These are phyloP conservation scores for Trachelus iudaicus DNA, from an alignment of 2,888 invertebrate genomes.

Conservation along the genomic window DNA sequence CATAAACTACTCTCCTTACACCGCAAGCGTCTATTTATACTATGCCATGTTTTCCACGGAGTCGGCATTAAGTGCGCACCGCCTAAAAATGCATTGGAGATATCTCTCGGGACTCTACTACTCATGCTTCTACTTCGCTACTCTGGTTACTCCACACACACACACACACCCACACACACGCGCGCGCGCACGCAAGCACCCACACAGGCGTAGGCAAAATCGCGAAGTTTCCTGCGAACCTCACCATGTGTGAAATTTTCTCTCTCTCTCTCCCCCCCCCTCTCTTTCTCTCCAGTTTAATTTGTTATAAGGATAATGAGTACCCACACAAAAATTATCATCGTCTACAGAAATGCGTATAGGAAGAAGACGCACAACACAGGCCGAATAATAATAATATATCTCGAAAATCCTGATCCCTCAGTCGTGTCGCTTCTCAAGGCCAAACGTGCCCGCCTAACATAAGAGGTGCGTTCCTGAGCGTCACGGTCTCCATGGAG, in stretches of 20 bases:
- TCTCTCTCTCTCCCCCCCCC: not conserved
- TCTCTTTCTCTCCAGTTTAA: not conserved
- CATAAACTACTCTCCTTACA: not conserved
- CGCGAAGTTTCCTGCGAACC: not conserved
- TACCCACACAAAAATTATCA: constrained; percentile 8
- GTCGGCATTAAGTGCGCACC: not conserved
- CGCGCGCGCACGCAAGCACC: too few relatives aligned
- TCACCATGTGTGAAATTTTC: too few relatives aligned
- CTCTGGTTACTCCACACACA: not conserved
- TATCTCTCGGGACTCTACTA: not conserved
- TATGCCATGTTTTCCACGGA: not conserved
- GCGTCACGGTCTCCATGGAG: not conserved
- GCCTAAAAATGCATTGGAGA: not conserved
- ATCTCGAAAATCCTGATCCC: not conserved
- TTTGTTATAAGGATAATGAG: constrained; percentile 2
- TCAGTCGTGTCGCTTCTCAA: not conserved
- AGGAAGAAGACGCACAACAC: constrained; percentile 13
- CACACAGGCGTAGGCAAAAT: not conserved
- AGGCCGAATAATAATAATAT: constrained; percentile 16
- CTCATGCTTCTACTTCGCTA: not conserved
- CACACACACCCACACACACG: too few relatives aligned
- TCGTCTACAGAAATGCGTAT: constrained; percentile 7
- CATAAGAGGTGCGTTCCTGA: not conserved
- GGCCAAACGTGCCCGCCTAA: not conserved
- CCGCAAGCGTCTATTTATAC: not conserved